Evolutionary conservation across 2,797 vertebrate species (phyloP), one percentile per base, ranked within the genome.

Genomic region (Phoebastria nigripes): DNA sequence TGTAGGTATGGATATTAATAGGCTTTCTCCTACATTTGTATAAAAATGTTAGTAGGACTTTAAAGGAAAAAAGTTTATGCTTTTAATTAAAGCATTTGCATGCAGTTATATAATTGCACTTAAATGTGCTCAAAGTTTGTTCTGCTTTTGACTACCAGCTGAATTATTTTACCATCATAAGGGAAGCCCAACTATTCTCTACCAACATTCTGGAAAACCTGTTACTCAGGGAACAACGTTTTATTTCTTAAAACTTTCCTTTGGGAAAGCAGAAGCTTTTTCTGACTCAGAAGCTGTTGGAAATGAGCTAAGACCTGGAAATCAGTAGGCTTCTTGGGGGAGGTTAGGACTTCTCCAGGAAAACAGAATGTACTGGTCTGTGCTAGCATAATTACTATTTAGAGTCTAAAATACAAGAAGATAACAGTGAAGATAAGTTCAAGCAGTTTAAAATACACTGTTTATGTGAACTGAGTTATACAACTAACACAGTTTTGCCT

Each of bases 401-500:
- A 65, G 78, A 87, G 67, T 55, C 70, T 73, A 87, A 92, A 92
- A 77, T 80, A 55, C 41, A 92, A 73, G 80, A 61, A 87, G 67
- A 22, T 87, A 89, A 70, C 41, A 58, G 92, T n/a, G 26, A 70
- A 82, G 61, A 42, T 61, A 70, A 86, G 46, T 89, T 93, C 44
- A 93, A 77, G 59, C 49, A 49, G n/a, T 95, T 94, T 92, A 89
- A 95, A 92, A 95, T 89, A 74, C 22, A 31, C 63, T 77, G 52
- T 85, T 95, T 78, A 33, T 58, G 54, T 85, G 78, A 91, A 59
- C 81, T 25, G 56, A 80, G 83, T 95, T 96, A 95, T 0, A 91
- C 94, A 96, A 95, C 90, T 92, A 63, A 65, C 94, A 94, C 82
- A 39, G 2, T 84, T 96, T 56, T 66, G 55, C 71, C 72, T 73